Percentiles rank a stretch among this genome's conserved stretches.
These are phyloP conservation scores for Ramazzottius varieornatus DNA, from an alignment of 2,888 invertebrate genomes.

Conservation along the genomic window DNA sequence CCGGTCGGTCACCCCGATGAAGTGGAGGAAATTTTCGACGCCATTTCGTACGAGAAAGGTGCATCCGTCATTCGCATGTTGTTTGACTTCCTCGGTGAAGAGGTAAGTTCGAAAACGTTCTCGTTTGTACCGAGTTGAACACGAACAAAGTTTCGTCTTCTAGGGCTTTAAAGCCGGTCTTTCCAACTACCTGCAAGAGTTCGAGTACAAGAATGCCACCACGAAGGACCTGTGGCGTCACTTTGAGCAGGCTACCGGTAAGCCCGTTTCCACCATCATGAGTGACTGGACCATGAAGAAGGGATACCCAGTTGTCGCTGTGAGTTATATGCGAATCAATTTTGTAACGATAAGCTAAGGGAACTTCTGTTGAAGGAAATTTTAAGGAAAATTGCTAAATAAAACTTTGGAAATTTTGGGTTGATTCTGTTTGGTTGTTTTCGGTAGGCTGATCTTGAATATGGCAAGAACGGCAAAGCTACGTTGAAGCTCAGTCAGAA, in stretches of 20 bases:
- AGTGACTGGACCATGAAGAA: slow-evolving; percentile 83
- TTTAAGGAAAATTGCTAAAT: too few species aligned
- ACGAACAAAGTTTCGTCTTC: slow-evolving; percentile 10
- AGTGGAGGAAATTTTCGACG: slow-evolving; percentile 90
- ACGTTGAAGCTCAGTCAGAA: background rate
- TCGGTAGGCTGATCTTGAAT: background rate
- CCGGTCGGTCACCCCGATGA: slow-evolving; percentile 77
- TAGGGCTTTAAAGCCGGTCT: slow-evolving; percentile 68
- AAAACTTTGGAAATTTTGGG: background rate
- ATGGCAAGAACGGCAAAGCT: background rate
- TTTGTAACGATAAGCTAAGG: too few species aligned
- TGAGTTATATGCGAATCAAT: background rate
- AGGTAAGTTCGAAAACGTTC: slow-evolving; percentile 22
- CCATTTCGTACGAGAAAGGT: slow-evolving; percentile 84
- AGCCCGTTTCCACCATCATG: slow-evolving; percentile 74
- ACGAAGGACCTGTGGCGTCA: slow-evolving; percentile 81
- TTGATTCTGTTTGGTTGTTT: background rate
- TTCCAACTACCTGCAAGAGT: slow-evolving; percentile 57
- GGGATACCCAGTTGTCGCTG: slow-evolving; percentile 57
- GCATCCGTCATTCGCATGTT: slow-evolving; percentile 82
- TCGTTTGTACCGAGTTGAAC: background rate
- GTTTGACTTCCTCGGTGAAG: slow-evolving; percentile 69
- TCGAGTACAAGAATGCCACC: slow-evolving; percentile 63
- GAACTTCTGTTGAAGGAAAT: too few species aligned
- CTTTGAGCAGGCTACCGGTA: slow-evolving; percentile 56